Evolutionary conservation across 2,797 vertebrate genomes (phyloP).

Genomic region (Falco rusticolus): DNA sequence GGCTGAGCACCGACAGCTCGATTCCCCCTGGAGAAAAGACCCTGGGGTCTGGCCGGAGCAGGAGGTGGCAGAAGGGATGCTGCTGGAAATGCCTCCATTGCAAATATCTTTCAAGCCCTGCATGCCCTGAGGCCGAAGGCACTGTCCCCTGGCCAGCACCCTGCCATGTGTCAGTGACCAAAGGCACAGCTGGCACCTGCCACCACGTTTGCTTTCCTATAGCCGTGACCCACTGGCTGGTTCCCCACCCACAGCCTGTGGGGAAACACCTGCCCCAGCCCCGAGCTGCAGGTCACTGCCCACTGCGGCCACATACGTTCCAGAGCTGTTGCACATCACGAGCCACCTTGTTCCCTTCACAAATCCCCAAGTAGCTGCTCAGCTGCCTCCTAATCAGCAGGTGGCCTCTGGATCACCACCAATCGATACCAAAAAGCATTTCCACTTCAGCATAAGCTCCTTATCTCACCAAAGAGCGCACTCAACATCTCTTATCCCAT

Average conservation of each 20-base stretch:
- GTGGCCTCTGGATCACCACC: neutral
- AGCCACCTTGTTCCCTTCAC: neutral
- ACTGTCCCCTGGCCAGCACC: rapidly evolving
- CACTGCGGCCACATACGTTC: rapidly evolving
- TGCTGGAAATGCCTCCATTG: neutral
- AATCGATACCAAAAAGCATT: neutral
- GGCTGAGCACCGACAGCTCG: neutral
- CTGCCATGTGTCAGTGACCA: rapidly evolving
- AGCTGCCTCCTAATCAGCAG: neutral
- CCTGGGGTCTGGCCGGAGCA: neutral
- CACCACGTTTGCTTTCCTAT: neutral
- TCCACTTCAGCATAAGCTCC: neutral
- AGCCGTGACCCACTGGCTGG: rapidly evolving
- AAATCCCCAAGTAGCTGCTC: neutral
- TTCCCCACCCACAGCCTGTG: neutral
- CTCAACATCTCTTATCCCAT: neutral
- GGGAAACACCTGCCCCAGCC: neutral
- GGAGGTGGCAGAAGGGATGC: neutral
- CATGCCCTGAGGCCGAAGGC: rapidly evolving
- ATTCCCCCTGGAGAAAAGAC: neutral
- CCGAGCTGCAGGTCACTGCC: neutral
- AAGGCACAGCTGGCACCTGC: neutral
- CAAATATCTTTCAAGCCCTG: neutral
- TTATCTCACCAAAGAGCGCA: neutral
- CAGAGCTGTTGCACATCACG: neutral